Percentiles rank a stretch among this genome's conserved stretches.
Conservation (phyloP, 2,888 invertebrate species). For the Siphonodentalium dalli region DNA sequence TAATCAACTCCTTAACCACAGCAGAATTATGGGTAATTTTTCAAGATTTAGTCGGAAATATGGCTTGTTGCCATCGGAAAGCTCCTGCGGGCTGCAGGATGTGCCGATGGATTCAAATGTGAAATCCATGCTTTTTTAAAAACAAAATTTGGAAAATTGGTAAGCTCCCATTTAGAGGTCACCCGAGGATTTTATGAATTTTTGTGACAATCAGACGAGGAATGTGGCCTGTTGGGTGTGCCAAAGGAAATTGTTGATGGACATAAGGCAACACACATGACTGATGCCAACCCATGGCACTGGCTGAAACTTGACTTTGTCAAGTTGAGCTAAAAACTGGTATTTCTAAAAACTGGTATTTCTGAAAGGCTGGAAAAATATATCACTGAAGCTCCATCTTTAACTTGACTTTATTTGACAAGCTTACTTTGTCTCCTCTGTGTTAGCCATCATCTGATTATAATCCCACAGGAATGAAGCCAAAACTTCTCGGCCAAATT, state of each 20-base stretch:
- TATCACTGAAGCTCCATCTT: not conserved
- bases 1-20: no score
- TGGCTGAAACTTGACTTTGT: not conserved
- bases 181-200: constrained; percentile 23
- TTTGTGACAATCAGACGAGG: no score
- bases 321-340: not conserved
- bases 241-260: constrained; percentile 4
- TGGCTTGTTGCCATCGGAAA: no score
- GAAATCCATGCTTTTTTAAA: constrained; percentile 26
- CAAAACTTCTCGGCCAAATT: constrained; percentile 63
- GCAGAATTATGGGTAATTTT: no score
- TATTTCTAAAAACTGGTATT: constrained; percentile 6
- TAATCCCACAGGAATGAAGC: constrained; percentile 64
- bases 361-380: not conserved
- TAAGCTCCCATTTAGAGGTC: no score
- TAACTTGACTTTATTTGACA: not conserved
- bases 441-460: constrained; percentile 28
- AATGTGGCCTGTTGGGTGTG: no score
- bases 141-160: constrained; percentile 13
- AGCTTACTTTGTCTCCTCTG: constrained; percentile 29
- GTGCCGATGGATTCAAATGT: no score
- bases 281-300: no score
- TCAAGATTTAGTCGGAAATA: no score
- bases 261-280: not conserved
- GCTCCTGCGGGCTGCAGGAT: no score